These are phyloP conservation scores for Synergus laeviventris DNA, from an alignment of 2,888 invertebrate species.

Conservation along the genomic window DNA sequence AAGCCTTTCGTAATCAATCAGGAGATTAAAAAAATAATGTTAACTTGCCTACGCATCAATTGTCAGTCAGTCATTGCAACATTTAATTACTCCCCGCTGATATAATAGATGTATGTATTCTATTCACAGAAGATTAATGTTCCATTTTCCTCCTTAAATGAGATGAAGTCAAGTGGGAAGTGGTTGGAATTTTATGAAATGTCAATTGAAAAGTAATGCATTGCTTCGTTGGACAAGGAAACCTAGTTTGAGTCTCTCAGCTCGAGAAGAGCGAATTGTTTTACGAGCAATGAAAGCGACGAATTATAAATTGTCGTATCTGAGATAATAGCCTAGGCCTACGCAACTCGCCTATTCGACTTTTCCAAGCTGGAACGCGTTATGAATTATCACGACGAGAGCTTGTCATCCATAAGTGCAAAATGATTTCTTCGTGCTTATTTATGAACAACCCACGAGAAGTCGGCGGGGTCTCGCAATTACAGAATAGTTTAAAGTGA, in stretches of 20 bases:
- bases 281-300: conserved; percentile 26
- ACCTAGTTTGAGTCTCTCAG: conserved; percentile 20
- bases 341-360: conserved; percentile 10
- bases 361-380: background rate
- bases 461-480: background rate
- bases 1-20: too few relatives aligned
- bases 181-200: conserved; percentile 31
- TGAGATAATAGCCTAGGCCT: conserved; percentile 33
- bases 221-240: background rate
- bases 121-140: conserved; percentile 13
- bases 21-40: too few relatives aligned
- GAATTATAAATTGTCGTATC: conserved; percentile 20
- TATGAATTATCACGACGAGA: conserved; percentile 24
- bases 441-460: conserved; percentile 15
- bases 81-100: background rate
- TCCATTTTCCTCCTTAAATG: conserved; percentile 24
- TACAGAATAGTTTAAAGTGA: conserved; percentile 2
- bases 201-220: conserved; percentile 32
- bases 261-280: conserved; percentile 1
- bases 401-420: conserved; percentile 31
- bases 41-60: too few relatives aligned
- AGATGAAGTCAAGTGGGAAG: conserved; percentile 19
- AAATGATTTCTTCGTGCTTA: conserved; percentile 29
- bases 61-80: background rate
- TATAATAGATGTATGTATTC: background rate